Conservation (phyloP, 2,888 invertebrate genomes). For the Eupithecia pulchellata region DNA sequence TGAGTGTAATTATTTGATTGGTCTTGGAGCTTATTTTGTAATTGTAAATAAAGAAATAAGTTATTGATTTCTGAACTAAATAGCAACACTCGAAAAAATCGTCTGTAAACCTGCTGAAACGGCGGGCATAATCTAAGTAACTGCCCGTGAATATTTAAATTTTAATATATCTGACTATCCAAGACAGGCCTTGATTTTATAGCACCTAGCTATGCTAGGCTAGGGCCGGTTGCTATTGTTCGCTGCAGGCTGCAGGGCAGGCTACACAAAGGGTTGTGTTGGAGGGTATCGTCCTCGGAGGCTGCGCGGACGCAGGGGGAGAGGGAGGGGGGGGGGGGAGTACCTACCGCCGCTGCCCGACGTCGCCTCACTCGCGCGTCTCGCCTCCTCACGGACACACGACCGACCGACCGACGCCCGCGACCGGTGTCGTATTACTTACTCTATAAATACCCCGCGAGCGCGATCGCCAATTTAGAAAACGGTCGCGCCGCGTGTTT, state of each 20-base stretch:
- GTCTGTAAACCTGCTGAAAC: background rate
- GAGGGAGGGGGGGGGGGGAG: conserved; percentile 35
- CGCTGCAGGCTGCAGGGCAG: conserved; percentile 37
- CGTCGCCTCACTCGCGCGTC: conserved; percentile 73
- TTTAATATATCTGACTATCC: background rate
- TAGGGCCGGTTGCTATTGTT: conserved; percentile 35
- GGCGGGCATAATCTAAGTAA: background rate
- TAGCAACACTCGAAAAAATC: background rate
- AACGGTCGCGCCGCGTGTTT: conserved; percentile 82
- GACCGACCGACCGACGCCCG: conserved; percentile 76
- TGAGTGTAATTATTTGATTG: background rate
- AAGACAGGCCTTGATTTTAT: background rate
- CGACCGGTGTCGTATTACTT: conserved; percentile 83
- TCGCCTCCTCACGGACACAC: conserved; percentile 67
- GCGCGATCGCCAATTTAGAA: conserved; percentile 84
- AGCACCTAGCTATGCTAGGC: conserved; percentile 18
- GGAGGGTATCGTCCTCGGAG: conserved; percentile 76
- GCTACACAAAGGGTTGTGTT: conserved; percentile 58
- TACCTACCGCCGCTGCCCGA: conserved; percentile 38
- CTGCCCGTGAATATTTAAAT: background rate
- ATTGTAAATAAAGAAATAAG: too few species aligned
- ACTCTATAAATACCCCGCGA: conserved; percentile 82
- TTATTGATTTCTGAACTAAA: background rate
- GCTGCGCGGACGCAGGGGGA: conserved; percentile 56
- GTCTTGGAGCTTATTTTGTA: background rate